phyloP scores from a whole-genome alignment of 2,888 invertebrate genomes.

The Rhagophthalmus giganteus region DNA sequence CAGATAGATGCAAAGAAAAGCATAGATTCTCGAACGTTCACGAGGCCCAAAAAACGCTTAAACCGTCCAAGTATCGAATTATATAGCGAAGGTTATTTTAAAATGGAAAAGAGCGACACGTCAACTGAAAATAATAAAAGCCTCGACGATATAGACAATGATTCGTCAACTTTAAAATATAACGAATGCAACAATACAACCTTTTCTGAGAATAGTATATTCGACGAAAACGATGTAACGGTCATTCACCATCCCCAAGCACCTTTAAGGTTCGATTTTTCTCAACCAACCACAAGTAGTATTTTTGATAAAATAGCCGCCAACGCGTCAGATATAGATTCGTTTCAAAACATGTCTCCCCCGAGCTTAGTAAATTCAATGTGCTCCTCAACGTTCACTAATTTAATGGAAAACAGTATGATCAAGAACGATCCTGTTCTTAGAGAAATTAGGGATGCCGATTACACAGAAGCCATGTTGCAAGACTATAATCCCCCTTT shows the following conservation, averaged over 20 bases:
- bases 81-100: conserved; percentile 37
- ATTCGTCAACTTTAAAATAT: background rate
- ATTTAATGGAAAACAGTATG: conserved; percentile 53
- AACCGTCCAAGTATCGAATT: conserved; percentile 65
- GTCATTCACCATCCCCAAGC: background rate
- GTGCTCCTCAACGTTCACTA: conserved; percentile 55
- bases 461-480: conserved; percentile 47
- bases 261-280: conserved; percentile 50
- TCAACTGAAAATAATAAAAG: background rate
- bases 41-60: conserved; percentile 66
- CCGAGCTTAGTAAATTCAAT: conserved; percentile 65
- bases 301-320: conserved; percentile 51
- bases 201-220: background rate
- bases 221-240: background rate
- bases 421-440: conserved; percentile 53
- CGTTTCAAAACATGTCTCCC: conserved; percentile 58
- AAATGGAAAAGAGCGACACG: conserved; percentile 9
- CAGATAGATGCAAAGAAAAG: conserved; percentile 55
- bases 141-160: conserved; percentile 8
- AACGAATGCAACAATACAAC: conserved; percentile 5
- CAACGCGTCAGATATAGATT: conserved; percentile 58
- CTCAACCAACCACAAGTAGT: conserved; percentile 46
- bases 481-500: conserved; percentile 49
- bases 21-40: conserved; percentile 72
- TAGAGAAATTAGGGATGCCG: conserved; percentile 52